Conservation (phyloP, 2,888 invertebrate genomes). For the Nomada flava region DNA sequence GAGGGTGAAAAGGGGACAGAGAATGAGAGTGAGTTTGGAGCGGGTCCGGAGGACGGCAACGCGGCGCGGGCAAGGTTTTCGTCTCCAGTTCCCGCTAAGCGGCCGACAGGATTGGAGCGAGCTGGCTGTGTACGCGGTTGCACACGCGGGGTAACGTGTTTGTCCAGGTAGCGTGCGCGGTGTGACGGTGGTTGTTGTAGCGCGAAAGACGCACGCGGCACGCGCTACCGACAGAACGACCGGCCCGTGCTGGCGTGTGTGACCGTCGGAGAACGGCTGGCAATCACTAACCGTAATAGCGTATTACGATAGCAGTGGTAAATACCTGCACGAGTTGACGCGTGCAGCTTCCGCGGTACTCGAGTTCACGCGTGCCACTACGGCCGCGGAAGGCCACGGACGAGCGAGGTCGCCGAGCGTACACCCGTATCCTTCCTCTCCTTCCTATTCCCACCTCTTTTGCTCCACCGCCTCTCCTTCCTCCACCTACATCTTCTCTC, state of each 20-base stretch:
- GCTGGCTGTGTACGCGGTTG: slow-evolving; percentile 68
- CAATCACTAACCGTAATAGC: slow-evolving; percentile 50
- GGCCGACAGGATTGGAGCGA: slow-evolving; percentile 82
- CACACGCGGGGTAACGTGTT: slow-evolving; percentile 68
- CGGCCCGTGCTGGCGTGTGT: slow-evolving; percentile 59
- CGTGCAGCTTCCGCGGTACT: slow-evolving; percentile 65
- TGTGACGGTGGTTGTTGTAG: slow-evolving; percentile 50
- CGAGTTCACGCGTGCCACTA: slow-evolving; percentile 72
- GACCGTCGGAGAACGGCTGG: slow-evolving; percentile 65
- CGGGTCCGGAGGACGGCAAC: slow-evolving; percentile 71
- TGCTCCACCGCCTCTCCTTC: slow-evolving; percentile 33
- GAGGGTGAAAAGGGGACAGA: slow-evolving; percentile 27
- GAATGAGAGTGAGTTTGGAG: slow-evolving; percentile 72
- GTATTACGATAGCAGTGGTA: slow-evolving; percentile 38
- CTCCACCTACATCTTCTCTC: slow-evolving; percentile 52
- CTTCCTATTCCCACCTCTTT: slow-evolving; percentile 40
- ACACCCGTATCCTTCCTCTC: slow-evolving; percentile 50
- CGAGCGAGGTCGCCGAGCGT: slow-evolving; percentile 71
- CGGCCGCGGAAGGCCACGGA: slow-evolving; percentile 59
- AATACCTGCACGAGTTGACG: slow-evolving; percentile 62
- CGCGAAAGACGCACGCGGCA: slow-evolving; percentile 62
- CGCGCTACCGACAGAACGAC: slow-evolving; percentile 65
- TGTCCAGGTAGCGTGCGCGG: slow-evolving; percentile 66
- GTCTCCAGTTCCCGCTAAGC: slow-evolving; percentile 82
- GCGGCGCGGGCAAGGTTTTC: slow-evolving; percentile 74